Base-by-base conservation (phyloP, 2,797 vertebrate species). In the Rhinogobio ventralis region DNA sequence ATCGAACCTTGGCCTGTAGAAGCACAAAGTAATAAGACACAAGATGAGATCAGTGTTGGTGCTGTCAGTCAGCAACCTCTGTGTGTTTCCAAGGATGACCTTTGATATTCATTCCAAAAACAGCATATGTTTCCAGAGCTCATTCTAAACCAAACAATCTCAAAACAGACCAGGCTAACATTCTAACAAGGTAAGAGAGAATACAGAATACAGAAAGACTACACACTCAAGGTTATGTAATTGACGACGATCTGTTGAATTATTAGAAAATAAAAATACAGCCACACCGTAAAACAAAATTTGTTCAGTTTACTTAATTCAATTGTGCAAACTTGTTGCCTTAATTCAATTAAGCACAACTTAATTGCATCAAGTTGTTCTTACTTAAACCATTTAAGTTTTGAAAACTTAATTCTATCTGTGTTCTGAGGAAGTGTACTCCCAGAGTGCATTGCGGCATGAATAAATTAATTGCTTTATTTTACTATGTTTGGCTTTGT, bases 21-120 rank as follows among this genome's bases (percentile, higher is more conserved):
- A 86, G 89, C 36, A 83, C 67, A 80, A 87, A 84, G 75, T 82
- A 89, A 89, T 86, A 81, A 23, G 71, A 89, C 85, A 87, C 85
- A 86, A 36, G 62, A 76, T 83, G 49, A 79, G 20, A 81, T 79
- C 57, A 82, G 83, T 30, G 23, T 75, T 81, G 53, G 55, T 9
- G 9, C 46, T 79, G 30, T 87, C 71, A 55, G 39, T 69, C 77
- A 85, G 86, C 85, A 68, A 91, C 89, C 76, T 53, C 30, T 74
- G 5, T 74, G 62, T 39, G n/a, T 81, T 84, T 77, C 2, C 20
- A 77, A 33, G 62, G 79, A 64, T 85, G 81, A 89, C 86, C 87
- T 89, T 75, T 71, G n/a, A 9, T 86, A 28, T 74, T 66, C 7
- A n/a, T 64, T 66, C 17, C 45, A 39, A 68, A 68, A 83, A 64